Conservation (phyloP, 2,888 invertebrate species). For the Norana najaformis region DNA sequence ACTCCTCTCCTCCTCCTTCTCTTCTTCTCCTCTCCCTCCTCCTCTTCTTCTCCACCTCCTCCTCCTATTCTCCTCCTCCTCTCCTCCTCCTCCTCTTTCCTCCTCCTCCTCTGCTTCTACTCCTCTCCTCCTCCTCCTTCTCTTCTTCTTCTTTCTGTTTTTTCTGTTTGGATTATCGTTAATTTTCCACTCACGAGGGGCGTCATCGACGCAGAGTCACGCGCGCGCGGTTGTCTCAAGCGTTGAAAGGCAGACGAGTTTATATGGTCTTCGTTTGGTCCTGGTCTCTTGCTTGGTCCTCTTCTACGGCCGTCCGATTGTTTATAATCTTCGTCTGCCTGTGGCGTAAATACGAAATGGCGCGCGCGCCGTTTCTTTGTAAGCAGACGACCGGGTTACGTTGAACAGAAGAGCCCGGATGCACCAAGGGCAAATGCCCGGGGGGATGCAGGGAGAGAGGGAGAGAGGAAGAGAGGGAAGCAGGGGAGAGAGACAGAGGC, state of each 20-base stretch:
- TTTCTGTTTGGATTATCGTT: neutral
- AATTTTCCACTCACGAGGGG: neutral
- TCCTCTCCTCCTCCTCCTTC: neutral
- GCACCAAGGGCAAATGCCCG: neutral
- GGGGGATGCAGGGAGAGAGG: neutral
- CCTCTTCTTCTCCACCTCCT: neutral
- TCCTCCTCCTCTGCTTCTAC: neutral
- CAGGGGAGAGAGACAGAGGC: neutral
- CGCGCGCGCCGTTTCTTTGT: constrained; percentile 5
- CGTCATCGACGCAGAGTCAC: neutral
- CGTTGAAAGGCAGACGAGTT: neutral
- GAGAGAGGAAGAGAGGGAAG: neutral
- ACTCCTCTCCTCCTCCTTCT: too few species aligned
- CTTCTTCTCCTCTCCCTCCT: neutral
- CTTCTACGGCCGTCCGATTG: neutral
- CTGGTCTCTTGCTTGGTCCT: neutral
- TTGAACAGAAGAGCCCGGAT: neutral
- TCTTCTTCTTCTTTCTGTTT: neutral
- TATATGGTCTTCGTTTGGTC: neutral
- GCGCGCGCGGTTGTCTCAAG: neutral
- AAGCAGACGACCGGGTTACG: constrained; percentile 1
- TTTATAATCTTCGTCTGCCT: neutral
- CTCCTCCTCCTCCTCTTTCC: neutral
- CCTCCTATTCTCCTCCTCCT: neutral
- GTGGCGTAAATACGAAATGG: constrained; percentile 7